These are phyloP conservation scores for Chrysolina americana DNA, from an alignment of 2,888 invertebrate genomes.

Conservation along the genomic window DNA sequence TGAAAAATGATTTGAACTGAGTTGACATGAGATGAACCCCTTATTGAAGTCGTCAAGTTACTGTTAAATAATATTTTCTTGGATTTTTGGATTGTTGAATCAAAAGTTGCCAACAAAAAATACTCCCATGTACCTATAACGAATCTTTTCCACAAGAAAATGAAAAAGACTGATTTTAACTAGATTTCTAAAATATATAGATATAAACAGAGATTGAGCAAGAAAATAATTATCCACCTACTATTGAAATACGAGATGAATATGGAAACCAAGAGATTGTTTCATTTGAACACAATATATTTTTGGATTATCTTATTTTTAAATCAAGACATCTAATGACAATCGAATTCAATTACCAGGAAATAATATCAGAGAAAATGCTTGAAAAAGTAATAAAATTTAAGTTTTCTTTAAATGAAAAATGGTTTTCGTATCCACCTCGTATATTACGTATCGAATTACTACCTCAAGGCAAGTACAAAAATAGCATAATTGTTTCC, in stretches of 20 bases:
- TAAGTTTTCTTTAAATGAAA: too few species aligned
- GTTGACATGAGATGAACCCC: too few species aligned
- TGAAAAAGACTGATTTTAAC: slow-evolving; percentile 70
- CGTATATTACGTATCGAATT: slow-evolving; percentile 37
- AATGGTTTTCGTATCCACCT: slow-evolving; percentile 24
- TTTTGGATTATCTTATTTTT: background rate
- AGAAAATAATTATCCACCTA: slow-evolving; percentile 24
- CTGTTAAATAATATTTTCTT: background rate
- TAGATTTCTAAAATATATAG: slow-evolving; percentile 61
- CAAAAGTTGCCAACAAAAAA: slow-evolving; percentile 54
- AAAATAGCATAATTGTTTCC: slow-evolving; percentile 53
- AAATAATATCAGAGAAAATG: too few species aligned
- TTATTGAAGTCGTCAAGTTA: too few species aligned
- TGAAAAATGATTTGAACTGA: too few species aligned
- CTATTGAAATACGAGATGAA: slow-evolving; percentile 25
- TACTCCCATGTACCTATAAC: slow-evolving; percentile 62
- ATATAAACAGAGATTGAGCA: slow-evolving; percentile 48
- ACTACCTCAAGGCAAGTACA: slow-evolving; percentile 60
- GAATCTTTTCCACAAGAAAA: slow-evolving; percentile 60
- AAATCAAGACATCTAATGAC: background rate
- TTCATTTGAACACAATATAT: background rate
- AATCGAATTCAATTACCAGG: background rate
- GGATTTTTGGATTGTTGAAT: background rate
- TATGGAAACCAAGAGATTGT: background rate
- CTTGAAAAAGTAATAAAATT: background rate